Evolutionary conservation across 2,113 vertebrate genomes (phyloP).

Genomic region (Zosterops lateralis): DNA sequence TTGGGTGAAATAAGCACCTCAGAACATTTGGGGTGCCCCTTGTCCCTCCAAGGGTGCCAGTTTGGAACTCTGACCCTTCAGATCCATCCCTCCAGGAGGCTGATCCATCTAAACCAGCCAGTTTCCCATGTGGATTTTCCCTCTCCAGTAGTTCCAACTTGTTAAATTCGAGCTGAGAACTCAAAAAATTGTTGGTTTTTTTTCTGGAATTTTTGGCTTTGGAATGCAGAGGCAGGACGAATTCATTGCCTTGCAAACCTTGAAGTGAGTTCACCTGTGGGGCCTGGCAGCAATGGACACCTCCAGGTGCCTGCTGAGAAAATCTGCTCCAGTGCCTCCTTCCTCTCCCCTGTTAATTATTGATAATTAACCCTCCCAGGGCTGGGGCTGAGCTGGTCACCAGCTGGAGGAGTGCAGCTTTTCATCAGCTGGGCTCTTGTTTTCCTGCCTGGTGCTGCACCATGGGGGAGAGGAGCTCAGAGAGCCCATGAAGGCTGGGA

Average conservation of each 20-base stretch:
- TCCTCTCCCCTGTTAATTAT: conserved; percentile 72
- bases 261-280: neutral
- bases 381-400: conserved; percentile 18
- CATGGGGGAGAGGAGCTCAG: neutral
- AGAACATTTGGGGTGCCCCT: fast-evolving
- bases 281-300: conserved; percentile 40
- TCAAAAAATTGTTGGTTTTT: neutral
- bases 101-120: neutral
- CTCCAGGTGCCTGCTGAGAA: conserved; percentile 33
- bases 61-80: neutral
- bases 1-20: fast-evolving
- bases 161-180: neutral
- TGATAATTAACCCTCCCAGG: conserved; percentile 46
- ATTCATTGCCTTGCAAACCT: neutral
- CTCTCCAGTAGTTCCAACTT: neutral
- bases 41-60: neutral
- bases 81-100: neutral
- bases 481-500: neutral
- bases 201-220: neutral
- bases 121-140: neutral
- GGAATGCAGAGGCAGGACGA: neutral
- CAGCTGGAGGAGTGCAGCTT: conserved; percentile 59
- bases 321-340: conserved; percentile 56
- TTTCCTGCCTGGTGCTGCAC: neutral
- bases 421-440: conserved; percentile 37